phyloP scores from a whole-genome alignment of 2,113 vertebrate genomes.

The Toxotes chatareus region DNA sequence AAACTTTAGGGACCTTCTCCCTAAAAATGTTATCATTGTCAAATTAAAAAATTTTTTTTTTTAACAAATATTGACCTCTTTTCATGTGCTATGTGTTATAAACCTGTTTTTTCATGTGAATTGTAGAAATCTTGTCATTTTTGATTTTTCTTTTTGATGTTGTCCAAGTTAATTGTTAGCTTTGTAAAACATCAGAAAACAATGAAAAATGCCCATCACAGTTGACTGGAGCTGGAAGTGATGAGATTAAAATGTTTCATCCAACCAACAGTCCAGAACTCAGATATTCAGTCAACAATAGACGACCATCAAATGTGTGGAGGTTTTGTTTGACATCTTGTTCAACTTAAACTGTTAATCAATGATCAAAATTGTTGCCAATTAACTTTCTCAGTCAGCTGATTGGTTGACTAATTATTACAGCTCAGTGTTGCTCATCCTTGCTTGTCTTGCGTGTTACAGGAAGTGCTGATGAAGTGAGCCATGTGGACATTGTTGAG shows the following conservation, averaged over 20 bases:
- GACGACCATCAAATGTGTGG: not conserved
- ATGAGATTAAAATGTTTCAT: not conserved
- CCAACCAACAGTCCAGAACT: not conserved
- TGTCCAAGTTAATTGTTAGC: too few relatives aligned
- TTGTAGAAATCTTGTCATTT: too few relatives aligned
- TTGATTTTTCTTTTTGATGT: too few relatives aligned
- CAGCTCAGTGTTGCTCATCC: not conserved
- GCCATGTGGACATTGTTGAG: constrained; percentile 48
- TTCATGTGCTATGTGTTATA: too few relatives aligned
- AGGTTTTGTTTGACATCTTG: not conserved
- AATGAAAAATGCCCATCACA: not conserved
- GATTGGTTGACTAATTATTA: not conserved
- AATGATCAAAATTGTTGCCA: not conserved
- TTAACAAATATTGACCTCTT: too few relatives aligned
- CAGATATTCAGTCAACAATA: too few relatives aligned
- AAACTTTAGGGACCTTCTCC: not conserved
- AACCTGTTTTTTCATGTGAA: too few relatives aligned
- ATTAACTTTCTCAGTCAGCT: not conserved
- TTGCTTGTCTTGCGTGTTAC: constrained; percentile 30
- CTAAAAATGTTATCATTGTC: too few relatives aligned
- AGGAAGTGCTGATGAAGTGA: constrained; percentile 81
- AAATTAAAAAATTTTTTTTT: too few relatives aligned
- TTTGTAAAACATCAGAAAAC: not conserved
- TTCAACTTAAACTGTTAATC: not conserved
- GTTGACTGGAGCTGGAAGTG: not conserved